Evolutionary conservation across 2,797 vertebrate species (phyloP), one percentile per base, ranked within the genome.

Genomic region (Lepidocolaptes lacrymiger): DNA sequence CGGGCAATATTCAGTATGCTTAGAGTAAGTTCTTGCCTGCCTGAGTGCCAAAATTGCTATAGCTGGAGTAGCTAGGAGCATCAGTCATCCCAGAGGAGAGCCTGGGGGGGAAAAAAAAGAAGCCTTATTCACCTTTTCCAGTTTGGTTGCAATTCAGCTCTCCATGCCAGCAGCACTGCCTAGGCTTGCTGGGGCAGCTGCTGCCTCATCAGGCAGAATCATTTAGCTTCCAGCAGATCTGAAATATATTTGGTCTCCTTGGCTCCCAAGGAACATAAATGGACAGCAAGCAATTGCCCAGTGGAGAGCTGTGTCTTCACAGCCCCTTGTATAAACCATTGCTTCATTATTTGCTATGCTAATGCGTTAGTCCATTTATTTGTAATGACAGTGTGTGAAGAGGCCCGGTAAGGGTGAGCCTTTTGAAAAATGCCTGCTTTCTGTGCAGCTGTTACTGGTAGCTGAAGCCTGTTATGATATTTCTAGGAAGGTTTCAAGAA

Each of bases 21-120:
- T 64, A 43, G 69, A 74, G n/a, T 56, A 83, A 76, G 62, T 80
- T 67, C 71, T 88, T 84, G 58, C 66, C 78, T 88, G n/a, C 83
- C 37, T 43, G 54, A 62, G 41, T 59, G 30, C 44, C 58, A 66
- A 26, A 85, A 86, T 61, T 1, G 0, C 77, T 75, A 2, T 52
- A 78, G 67, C 73, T 81, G 46, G 76, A 71, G 61, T 16, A 55
- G 56, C 18, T 74, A 41, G 44, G 58, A 68, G 39, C 85, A 62
- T 81, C 69, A 44, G 30, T 83, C 66, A 54, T 49, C 41, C 79
- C 56, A 37, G 49, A 61, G 49, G 30, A 88, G 39, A 85, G 49
- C 48, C 73, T 74, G 76, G 41, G 62, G 75, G 24, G 24, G 2
- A 3, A 13, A 51, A 69, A 24, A 64, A 59, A 39, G 62, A 36